Conservation (phyloP, 64 coral and sea anemone species). For the Dendronephthya gigantea region DNA sequence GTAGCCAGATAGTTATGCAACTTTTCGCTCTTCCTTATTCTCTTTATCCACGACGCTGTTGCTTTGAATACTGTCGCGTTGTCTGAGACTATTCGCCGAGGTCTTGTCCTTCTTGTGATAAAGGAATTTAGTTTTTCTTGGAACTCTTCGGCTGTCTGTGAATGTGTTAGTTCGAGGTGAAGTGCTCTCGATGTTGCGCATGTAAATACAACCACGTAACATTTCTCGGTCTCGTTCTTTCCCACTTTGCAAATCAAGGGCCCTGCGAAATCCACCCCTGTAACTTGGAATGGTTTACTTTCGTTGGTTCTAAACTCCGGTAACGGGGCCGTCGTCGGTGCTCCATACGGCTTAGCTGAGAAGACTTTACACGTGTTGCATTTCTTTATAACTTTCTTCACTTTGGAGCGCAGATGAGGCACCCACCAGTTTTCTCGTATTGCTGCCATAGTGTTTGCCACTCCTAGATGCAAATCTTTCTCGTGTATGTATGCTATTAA, state of each 20-base stretch:
- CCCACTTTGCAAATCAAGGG: constrained; percentile 16
- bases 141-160: constrained; percentile 40
- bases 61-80: constrained; percentile 39
- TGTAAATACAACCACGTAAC: constrained; percentile 39
- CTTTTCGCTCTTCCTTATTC: constrained; percentile 21
- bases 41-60: constrained; percentile 33
- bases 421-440: constrained; percentile 48
- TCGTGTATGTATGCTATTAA: constrained; percentile 40
- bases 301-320: constrained; percentile 38
- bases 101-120: constrained; percentile 35
- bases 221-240: constrained; percentile 34
- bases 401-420: constrained; percentile 25
- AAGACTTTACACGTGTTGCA: constrained; percentile 48
- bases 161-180: constrained; percentile 45
- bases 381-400: constrained; percentile 36
- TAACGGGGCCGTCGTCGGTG: constrained; percentile 25
- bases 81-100: constrained; percentile 19
- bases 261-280: constrained; percentile 43
- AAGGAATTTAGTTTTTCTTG: constrained; percentile 39
- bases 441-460: constrained; percentile 38
- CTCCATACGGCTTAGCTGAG: constrained; percentile 23
- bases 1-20: constrained; percentile 30
- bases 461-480: constrained; percentile 39
- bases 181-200: constrained; percentile 41
- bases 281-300: constrained; percentile 26